These are phyloP conservation scores for Pitangus sulphuratus DNA, from an alignment of 2,797 vertebrate species.

Conservation along the genomic window DNA sequence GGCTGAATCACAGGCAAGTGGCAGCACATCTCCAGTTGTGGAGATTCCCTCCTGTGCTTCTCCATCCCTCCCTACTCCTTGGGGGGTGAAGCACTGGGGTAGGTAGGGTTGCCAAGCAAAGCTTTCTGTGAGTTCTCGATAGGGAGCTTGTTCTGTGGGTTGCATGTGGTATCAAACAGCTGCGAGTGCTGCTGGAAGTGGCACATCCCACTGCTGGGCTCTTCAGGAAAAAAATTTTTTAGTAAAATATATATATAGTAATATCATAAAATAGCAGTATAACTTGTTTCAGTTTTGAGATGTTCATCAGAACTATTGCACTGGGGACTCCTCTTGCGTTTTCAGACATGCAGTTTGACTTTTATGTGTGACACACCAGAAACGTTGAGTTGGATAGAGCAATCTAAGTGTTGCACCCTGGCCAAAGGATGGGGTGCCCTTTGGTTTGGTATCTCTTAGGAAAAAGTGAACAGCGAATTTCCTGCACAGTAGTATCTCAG, in stretches of 20 bases:
- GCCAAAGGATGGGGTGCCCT: background rate
- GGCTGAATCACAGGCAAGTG: background rate
- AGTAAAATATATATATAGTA: background rate
- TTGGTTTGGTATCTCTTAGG: background rate
- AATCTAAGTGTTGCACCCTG: background rate
- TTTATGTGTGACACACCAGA: background rate
- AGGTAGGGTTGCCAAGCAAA: background rate
- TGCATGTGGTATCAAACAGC: fast-evolving
- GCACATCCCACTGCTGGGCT: background rate
- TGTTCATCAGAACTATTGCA: background rate
- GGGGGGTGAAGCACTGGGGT: fast-evolving
- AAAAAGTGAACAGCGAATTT: background rate
- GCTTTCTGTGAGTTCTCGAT: background rate
- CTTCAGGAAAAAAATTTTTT: background rate
- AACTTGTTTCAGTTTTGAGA: background rate
- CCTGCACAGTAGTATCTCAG: background rate
- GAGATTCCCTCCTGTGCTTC: background rate
- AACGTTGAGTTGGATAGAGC: background rate
- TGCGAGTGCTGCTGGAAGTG: background rate
- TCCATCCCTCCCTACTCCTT: background rate
- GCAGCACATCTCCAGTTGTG: background rate
- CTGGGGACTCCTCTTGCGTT: background rate
- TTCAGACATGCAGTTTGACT: background rate
- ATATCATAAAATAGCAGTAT: background rate
- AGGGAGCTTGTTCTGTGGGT: background rate